Conservation (phyloP, 1,140 invertebrate species). For the Brachionus asplanchnoidis region DNA sequence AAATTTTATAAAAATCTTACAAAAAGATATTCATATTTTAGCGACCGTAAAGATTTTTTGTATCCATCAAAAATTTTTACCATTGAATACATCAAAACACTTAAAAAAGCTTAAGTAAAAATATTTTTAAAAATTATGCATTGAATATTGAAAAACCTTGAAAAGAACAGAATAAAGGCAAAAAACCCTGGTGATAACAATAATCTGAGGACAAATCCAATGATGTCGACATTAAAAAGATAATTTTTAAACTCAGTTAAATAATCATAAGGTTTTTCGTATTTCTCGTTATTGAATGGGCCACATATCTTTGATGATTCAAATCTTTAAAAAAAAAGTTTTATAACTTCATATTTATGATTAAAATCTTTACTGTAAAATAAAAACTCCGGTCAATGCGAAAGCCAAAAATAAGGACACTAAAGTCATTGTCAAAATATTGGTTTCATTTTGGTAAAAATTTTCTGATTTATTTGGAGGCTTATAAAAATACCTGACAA, state of each 20-base stretch:
- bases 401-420: neutral
- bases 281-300: neutral
- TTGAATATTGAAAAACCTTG: neutral
- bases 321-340: neutral
- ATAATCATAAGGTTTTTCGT: neutral
- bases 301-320: conserved; percentile 2
- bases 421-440: neutral
- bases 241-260: neutral
- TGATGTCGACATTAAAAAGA: neutral
- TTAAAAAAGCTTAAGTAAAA: neutral
- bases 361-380: neutral
- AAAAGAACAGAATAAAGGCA: neutral
- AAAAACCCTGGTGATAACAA: neutral
- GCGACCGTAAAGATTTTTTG: neutral
- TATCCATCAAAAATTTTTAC: neutral
- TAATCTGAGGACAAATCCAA: neutral
- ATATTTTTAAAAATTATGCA: neutral
- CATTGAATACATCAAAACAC: neutral
- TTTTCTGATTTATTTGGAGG: neutral
- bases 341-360: too few species aligned
- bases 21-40: neutral
- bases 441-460: neutral
- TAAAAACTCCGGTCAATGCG: neutral
- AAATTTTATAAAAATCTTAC: neutral
- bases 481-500: neutral